Percentiles rank a stretch among this genome's conserved stretches.
These are phyloP conservation scores for Macrobrachium nipponense DNA, from an alignment of 1,140 invertebrate genomes.

Conservation along the genomic window DNA sequence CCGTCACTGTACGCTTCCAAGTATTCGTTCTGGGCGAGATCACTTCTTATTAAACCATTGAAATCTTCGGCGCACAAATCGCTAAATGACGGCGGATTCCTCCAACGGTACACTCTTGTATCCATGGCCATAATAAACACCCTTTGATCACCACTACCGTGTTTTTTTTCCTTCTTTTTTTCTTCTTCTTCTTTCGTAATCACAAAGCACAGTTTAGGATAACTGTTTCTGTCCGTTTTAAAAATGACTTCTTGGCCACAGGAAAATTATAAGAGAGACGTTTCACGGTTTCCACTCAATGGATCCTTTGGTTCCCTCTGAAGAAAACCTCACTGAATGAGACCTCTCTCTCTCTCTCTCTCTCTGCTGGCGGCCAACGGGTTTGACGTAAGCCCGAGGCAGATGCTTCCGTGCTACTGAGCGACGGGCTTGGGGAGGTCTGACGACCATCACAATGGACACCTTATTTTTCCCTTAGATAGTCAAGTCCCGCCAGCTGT, in stretches of 20 bases:
- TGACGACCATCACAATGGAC: neutral
- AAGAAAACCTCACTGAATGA: neutral
- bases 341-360: neutral
- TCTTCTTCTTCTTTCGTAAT: neutral
- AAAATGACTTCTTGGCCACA: no score
- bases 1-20: conserved; percentile 44
- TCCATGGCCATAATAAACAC: conserved; percentile 26
- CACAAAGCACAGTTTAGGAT: neutral
- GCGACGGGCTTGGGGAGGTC: conserved; percentile 3
- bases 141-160: no score
- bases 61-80: conserved; percentile 41
- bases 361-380: conserved; percentile 21
- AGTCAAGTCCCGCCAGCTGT: conserved; percentile 32
- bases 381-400: conserved; percentile 24
- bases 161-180: neutral
- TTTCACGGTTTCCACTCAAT: no score
- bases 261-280: no score
- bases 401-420: conserved; percentile 52
- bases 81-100: conserved; percentile 33
- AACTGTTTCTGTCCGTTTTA: neutral
- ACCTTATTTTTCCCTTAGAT: conserved; percentile 47
- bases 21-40: conserved; percentile 35
- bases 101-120: conserved; percentile 41
- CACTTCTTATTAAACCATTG: conserved; percentile 33
- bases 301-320: neutral